phyloP scores from a whole-genome alignment of 2,888 invertebrate species.

The Drosophila affinis region DNA sequence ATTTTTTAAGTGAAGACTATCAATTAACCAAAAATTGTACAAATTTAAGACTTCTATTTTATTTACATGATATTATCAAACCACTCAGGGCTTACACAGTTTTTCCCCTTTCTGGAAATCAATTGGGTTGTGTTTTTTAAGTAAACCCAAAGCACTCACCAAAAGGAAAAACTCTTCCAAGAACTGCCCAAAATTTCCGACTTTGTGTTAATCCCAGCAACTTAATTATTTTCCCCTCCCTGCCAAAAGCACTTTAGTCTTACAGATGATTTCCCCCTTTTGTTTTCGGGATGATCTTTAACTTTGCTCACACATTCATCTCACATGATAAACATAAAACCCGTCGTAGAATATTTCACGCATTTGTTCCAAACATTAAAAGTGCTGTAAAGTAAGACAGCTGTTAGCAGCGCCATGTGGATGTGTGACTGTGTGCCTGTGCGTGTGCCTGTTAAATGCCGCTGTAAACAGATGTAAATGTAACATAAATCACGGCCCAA shows the following conservation, averaged over 20 bases:
- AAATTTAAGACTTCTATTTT: no score
- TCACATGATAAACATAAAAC: constrained; percentile 35
- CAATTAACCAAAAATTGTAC: no score
- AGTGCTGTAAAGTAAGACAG: constrained; percentile 24
- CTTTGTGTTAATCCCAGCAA: not conserved
- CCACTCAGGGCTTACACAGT: not conserved
- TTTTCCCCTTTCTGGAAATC: not conserved
- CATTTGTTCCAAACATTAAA: constrained; percentile 39
- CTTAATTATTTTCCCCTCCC: not conserved
- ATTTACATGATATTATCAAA: not conserved
- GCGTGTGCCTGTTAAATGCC: not conserved
- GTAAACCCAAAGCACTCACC: no score
- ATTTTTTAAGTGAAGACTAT: no score
- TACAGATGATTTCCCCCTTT: not conserved
- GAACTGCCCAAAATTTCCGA: not conserved
- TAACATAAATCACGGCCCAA: constrained; percentile 42
- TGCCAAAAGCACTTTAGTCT: not conserved
- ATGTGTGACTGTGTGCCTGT: not conserved
- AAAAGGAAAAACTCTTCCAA: not conserved
- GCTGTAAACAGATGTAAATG: constrained; percentile 38
- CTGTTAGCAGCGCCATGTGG: constrained; percentile 36
- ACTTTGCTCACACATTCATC: constrained; percentile 22
- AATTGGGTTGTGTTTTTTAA: no score
- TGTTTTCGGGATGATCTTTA: not conserved
- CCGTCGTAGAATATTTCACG: constrained; percentile 17